A percentile compares a stretch with the other conserved stretches of the same genome.
Conservation (phyloP, 2,888 invertebrate species). For the Lordiphosa fenestrarum region DNA sequence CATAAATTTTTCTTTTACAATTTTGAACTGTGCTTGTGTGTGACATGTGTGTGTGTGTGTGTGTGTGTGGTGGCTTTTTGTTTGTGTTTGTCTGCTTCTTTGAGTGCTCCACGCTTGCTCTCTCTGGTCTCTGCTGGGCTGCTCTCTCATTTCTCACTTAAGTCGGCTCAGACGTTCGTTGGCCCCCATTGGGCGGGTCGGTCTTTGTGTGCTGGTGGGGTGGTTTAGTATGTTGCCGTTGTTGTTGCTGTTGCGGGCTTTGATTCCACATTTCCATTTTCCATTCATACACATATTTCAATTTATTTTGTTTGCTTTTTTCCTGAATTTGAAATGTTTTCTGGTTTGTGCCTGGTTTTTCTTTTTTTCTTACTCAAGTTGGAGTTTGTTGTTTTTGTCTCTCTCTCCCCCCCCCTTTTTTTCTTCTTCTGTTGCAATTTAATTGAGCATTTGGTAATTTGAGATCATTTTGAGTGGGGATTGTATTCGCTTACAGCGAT, state of each 20-base stretch:
- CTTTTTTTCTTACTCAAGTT: conserved; percentile 34
- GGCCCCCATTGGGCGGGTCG: conserved; percentile 56
- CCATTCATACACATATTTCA: conserved; percentile 23
- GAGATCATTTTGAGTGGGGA: conserved; percentile 2
- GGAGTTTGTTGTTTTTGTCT: conserved; percentile 20
- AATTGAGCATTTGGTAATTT: conserved; percentile 1
- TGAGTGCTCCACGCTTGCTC: conserved; percentile 18
- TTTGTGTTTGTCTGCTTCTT: conserved; percentile 6
- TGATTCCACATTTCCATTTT: conserved; percentile 21
- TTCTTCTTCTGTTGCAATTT: conserved; percentile 1
- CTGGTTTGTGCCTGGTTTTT: conserved; percentile 34
- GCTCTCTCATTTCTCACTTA: conserved; percentile 21
- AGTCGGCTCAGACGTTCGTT: conserved; percentile 70
- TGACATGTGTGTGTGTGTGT: conserved; percentile 1
- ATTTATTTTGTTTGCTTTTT: conserved; percentile 29
- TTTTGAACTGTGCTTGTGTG: conserved; percentile 39
- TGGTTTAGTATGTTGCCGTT: conserved; percentile 20
- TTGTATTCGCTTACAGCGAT: no score
- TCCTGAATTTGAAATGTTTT: conserved; percentile 57
- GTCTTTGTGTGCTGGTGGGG: conserved; percentile 35
- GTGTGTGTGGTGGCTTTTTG: neutral
- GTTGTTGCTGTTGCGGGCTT: conserved; percentile 11
- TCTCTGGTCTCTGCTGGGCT: conserved; percentile 12
- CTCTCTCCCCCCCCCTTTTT: no score
- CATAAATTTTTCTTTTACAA: conserved; percentile 69